Conservation (phyloP, 2,888 invertebrate genomes). For the Philonicus albiceps region DNA sequence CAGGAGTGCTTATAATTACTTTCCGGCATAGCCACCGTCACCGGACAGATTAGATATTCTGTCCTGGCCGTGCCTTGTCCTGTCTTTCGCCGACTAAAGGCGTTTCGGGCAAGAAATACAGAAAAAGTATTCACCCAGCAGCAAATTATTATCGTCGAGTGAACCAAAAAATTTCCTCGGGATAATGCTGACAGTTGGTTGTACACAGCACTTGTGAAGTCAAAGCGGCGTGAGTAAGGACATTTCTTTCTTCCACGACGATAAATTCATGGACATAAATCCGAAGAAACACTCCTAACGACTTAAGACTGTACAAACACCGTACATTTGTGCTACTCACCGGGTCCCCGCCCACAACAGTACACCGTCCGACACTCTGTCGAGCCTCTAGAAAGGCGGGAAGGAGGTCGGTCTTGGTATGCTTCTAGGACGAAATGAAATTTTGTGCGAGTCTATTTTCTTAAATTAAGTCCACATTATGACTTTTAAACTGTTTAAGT, state of each 20-base stretch:
- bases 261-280: slow-evolving; percentile 41
- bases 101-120: not conserved
- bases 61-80: not conserved
- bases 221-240: slow-evolving; percentile 40
- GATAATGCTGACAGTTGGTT: slow-evolving; percentile 39
- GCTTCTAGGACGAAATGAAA: slow-evolving; percentile 27
- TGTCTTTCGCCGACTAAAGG: not conserved
- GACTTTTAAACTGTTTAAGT: slow-evolving; percentile 39
- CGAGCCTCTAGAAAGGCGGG: not conserved
- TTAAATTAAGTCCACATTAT: slow-evolving; percentile 40
- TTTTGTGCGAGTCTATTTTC: slow-evolving; percentile 38
- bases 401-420: not conserved
- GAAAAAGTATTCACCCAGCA: slow-evolving; percentile 31
- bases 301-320: slow-evolving; percentile 17
- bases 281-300: slow-evolving; percentile 36
- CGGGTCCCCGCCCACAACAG: not conserved
- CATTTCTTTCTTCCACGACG: slow-evolving; percentile 36
- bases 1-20: slow-evolving; percentile 29
- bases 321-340: not conserved
- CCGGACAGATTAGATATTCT: slow-evolving; percentile 4
- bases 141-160: slow-evolving; percentile 34
- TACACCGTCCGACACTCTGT: not conserved
- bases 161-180: slow-evolving; percentile 19
- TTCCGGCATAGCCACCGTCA: slow-evolving; percentile 7
- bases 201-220: slow-evolving; percentile 39